phyloP scores from a whole-genome alignment of 2,113 vertebrate genomes.

The Oncorhynchus nerka region DNA sequence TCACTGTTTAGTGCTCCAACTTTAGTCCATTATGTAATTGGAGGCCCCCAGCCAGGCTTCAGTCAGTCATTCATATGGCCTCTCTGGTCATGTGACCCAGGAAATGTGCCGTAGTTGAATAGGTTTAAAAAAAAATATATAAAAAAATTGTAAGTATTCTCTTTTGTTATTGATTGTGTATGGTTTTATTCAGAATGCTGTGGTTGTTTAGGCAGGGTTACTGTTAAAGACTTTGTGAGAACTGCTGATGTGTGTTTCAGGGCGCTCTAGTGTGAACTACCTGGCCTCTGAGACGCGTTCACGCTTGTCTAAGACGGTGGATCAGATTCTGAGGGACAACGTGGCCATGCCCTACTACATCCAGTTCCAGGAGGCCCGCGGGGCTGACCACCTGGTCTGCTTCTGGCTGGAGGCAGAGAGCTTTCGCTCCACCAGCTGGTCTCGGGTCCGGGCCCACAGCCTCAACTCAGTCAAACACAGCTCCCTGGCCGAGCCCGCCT shows the following conservation, averaged over 20 bases:
- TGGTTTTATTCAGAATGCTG: too few species aligned
- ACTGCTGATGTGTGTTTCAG: constrained; percentile 57
- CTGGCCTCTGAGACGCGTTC: constrained; percentile 91
- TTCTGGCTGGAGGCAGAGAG: constrained; percentile 96
- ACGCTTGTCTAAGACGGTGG: constrained; percentile 93
- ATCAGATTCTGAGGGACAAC: constrained; percentile 87
- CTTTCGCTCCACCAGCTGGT: constrained; percentile 93
- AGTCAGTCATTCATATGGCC: not conserved
- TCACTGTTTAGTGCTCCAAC: not conserved
- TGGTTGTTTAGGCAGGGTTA: not conserved
- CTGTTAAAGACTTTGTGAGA: too few species aligned
- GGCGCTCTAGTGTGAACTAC: constrained; percentile 95
- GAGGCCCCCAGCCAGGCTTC: not conserved
- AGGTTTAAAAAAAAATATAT: too few species aligned
- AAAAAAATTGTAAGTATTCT: too few species aligned
- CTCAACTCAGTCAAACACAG: constrained; percentile 97
- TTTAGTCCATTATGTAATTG: not conserved
- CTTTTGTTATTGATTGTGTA: not conserved
- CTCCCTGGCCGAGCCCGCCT: constrained; percentile 87
- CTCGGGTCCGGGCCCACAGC: constrained; percentile 90
- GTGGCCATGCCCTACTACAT: constrained; percentile 91
- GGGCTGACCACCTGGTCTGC: constrained; percentile 89
- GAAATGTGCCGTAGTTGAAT: not conserved
- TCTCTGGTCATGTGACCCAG: not conserved
- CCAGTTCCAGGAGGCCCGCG: constrained; percentile 88